Percentiles rank a stretch among this genome's conserved stretches.
phyloP scores from a whole-genome alignment of 2,113 vertebrate genomes.

The Apaloderma vittatum region DNA sequence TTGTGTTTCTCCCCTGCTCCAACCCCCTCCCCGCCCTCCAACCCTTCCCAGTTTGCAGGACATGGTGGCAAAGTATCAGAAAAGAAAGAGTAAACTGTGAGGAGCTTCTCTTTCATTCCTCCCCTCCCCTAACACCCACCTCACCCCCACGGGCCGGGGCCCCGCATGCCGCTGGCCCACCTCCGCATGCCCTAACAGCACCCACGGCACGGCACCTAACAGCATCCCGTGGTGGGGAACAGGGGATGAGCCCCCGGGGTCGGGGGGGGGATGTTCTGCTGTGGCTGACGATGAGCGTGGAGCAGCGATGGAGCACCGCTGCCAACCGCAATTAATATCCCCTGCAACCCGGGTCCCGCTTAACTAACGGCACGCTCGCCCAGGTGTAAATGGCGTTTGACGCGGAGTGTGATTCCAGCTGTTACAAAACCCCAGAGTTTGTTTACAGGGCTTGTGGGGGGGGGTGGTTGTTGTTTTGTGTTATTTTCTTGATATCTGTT shows the following conservation, averaged over 20 bases:
- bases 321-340: conserved; percentile 86
- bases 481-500: not conserved
- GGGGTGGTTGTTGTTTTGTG: not conserved
- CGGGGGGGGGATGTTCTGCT: not conserved
- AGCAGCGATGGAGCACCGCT: conserved; percentile 62
- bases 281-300: conserved; percentile 74
- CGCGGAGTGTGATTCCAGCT: conserved; percentile 80
- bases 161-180: conserved; percentile 66
- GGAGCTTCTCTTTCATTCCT: conserved; percentile 71
- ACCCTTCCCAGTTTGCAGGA: conserved; percentile 92
- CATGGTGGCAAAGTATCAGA: conserved; percentile 99
- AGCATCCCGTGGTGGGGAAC: not conserved
- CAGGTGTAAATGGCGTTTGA: conserved; percentile 84
- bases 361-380: conserved; percentile 86
- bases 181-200: conserved; percentile 54
- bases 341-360: conserved; percentile 70
- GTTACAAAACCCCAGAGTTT: conserved; percentile 80
- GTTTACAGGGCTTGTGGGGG: conserved; percentile 51
- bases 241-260: not conserved
- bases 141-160: conserved; percentile 57
- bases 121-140: conserved; percentile 52
- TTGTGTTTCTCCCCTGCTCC: conserved; percentile 22
- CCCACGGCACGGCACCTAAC: not conserved
- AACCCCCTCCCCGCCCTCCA: not conserved
- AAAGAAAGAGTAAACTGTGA: conserved; percentile 98